Percentiles rank a stretch among this genome's conserved stretches.
Evolutionary conservation across 2,797 vertebrate genomes (phyloP).

Genomic region (Sandelia bainsii): DNA sequence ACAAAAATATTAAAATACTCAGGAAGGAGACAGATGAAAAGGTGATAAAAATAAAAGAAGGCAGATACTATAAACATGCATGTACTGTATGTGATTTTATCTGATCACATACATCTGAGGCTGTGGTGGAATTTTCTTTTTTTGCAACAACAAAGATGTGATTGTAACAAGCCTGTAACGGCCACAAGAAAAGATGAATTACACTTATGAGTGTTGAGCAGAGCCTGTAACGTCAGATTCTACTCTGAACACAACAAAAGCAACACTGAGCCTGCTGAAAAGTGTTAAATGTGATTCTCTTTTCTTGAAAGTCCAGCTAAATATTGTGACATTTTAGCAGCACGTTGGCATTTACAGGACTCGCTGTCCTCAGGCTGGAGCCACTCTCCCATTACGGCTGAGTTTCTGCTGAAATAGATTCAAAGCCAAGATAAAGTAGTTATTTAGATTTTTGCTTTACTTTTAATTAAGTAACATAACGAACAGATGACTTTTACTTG

Average conservation of each 20-base stretch:
- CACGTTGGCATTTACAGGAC: slow-evolving; percentile 27
- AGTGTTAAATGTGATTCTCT: not conserved
- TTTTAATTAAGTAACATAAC: no score
- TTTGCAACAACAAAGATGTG: not conserved
- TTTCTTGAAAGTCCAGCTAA: not conserved
- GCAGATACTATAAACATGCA: not conserved
- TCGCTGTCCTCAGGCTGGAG: not conserved
- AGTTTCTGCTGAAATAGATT: slow-evolving; percentile 23
- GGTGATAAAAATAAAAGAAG: not conserved
- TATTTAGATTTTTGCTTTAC: slow-evolving; percentile 16
- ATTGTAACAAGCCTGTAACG: not conserved
- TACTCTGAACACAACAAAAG: not conserved
- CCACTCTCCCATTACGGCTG: not conserved
- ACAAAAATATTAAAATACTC: slow-evolving; percentile 11
- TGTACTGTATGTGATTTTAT: not conserved
- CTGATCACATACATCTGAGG: not conserved
- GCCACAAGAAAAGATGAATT: slow-evolving; percentile 15
- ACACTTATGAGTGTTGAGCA: not conserved
- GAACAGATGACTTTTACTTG: no score
- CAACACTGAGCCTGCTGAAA: not conserved
- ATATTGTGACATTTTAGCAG: slow-evolving; percentile 39
- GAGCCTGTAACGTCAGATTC: slow-evolving; percentile 3
- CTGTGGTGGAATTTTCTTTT: not conserved
- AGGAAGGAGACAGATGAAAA: slow-evolving; percentile 6
- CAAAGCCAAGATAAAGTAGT: not conserved